These are phyloP conservation scores for Pseudomyrmex cubaensis DNA, from an alignment of 1,140 invertebrate species.

Conservation along the genomic window DNA sequence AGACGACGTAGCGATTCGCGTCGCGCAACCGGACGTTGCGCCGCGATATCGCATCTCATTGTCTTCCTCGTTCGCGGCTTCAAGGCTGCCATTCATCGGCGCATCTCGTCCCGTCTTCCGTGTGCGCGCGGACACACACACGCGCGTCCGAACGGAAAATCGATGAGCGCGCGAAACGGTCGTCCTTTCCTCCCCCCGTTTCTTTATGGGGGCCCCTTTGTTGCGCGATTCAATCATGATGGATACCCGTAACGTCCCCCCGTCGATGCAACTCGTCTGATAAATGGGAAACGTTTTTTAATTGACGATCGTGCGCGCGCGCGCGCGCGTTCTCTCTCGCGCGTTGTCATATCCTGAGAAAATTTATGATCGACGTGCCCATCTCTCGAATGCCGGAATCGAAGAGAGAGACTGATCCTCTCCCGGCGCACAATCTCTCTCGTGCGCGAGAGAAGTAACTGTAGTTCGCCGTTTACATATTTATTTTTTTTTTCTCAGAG, in stretches of 20 bases:
- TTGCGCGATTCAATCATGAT: slow-evolving; percentile 34
- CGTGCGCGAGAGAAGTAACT: slow-evolving; percentile 15
- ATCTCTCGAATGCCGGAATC: slow-evolving; percentile 26
- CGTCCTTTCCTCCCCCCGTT: not conserved
- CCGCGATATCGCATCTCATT: slow-evolving; percentile 47
- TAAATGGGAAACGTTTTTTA: slow-evolving; percentile 54
- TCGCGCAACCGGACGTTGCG: slow-evolving; percentile 64
- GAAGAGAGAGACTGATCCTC: not conserved
- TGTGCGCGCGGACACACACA: too few relatives aligned
- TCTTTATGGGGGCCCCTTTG: slow-evolving; percentile 10
- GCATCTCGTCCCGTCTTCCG: slow-evolving; percentile 47
- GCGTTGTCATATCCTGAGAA: slow-evolving; percentile 1
- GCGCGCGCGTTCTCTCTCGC: not conserved
- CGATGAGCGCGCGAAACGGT: slow-evolving; percentile 3
- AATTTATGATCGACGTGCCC: slow-evolving; percentile 41
- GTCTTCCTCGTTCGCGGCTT: slow-evolving; percentile 47
- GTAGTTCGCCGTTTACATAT: slow-evolving; percentile 7
- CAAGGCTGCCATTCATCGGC: slow-evolving; percentile 59
- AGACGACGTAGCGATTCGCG: slow-evolving; percentile 6
- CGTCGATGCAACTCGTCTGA: slow-evolving; percentile 49
- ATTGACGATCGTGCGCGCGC: not conserved
- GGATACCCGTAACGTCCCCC: slow-evolving; percentile 28
- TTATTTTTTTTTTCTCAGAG: not conserved
- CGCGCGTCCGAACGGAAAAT: not conserved
- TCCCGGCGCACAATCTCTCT: slow-evolving; percentile 5